These are phyloP conservation scores for Coregonus ussuriensis DNA, from an alignment of 2,797 vertebrate genomes.

Conservation along the genomic window DNA sequence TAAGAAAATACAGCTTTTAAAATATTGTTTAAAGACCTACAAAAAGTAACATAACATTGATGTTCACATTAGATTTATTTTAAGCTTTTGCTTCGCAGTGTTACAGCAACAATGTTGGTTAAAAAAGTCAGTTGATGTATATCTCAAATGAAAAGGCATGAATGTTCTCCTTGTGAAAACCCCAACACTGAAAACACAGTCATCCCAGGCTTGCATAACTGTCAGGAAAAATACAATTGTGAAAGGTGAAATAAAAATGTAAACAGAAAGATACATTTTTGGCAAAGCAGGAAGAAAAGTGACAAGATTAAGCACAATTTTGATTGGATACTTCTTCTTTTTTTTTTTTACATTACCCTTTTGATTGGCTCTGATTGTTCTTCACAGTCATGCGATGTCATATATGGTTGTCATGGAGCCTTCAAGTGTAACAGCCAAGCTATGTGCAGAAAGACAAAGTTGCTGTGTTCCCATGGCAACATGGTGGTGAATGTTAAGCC, in stretches of 20 bases:
- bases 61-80: constrained; percentile 80
- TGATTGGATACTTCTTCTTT: constrained; percentile 69
- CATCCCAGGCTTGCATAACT: constrained; percentile 80
- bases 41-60: constrained; percentile 73
- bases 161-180: constrained; percentile 69
- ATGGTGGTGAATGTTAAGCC: constrained; percentile 47
- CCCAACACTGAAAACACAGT: constrained; percentile 49
- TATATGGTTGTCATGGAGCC: constrained; percentile 60
- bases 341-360: constrained; percentile 62
- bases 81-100: constrained; percentile 84
- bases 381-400: constrained; percentile 77
- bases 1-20: constrained; percentile 74
- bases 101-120: constrained; percentile 75
- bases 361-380: constrained; percentile 83
- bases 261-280: constrained; percentile 63
- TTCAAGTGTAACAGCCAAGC: constrained; percentile 62
- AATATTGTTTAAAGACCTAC: constrained; percentile 72
- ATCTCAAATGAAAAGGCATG: constrained; percentile 70
- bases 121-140: constrained; percentile 68
- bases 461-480: constrained; percentile 71
- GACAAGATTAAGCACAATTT: constrained; percentile 69
- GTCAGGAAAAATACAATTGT: constrained; percentile 57
- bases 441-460: no score
- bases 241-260: constrained; percentile 48
- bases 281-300: constrained; percentile 75